Evolutionary conservation across 2,888 invertebrate species (phyloP).

Genomic region (Tanypteryx hageni): DNA sequence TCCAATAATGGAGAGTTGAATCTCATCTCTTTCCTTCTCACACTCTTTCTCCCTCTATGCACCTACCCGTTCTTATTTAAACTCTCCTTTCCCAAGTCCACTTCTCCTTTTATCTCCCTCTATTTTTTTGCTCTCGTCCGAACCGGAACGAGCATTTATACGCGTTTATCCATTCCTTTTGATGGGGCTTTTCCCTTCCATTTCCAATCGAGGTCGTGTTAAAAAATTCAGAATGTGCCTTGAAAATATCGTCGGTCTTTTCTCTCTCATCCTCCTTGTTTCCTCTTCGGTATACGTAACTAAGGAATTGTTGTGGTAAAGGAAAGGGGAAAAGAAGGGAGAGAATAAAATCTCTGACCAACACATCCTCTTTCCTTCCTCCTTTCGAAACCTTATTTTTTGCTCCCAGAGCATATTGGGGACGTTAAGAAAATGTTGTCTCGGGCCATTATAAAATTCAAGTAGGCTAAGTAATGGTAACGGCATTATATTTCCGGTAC

Average conservation of each 20-base stretch:
- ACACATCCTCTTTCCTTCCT: too few species aligned
- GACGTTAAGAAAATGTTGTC: too few species aligned
- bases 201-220: background rate
- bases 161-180: constrained; percentile 44
- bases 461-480: too few species aligned
- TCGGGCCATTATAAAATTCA: too few species aligned
- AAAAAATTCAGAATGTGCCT: background rate
- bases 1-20: background rate
- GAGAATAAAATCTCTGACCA: background rate
- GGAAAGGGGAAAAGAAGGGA: background rate
- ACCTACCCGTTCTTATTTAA: background rate
- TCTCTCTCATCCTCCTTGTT: too few species aligned
- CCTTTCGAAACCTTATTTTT: too few species aligned
- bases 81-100: background rate
- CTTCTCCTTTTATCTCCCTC: background rate
- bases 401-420: too few species aligned
- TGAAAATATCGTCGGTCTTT: too few species aligned
- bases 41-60: too few species aligned
- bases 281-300: background rate
- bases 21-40: too few species aligned
- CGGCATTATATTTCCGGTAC: too few species aligned
- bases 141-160: constrained; percentile 10
- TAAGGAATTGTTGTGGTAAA: background rate
- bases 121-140: too few species aligned
- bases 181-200: background rate